Base-by-base conservation (phyloP, 2,113 vertebrate genomes). In the cat (Felis catus) region DNA sequence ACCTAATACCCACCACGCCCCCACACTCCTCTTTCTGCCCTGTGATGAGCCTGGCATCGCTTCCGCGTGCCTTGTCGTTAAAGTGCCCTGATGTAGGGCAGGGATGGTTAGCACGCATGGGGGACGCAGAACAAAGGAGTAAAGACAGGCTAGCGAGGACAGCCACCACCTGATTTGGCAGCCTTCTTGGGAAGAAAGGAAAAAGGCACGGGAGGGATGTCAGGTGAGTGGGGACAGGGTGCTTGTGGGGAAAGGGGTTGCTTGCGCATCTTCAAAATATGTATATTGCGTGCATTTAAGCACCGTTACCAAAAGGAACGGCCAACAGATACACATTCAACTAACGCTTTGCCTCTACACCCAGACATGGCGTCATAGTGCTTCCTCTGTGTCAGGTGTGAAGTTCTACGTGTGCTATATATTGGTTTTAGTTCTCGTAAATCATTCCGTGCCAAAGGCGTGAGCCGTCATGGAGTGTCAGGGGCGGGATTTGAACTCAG, bases 131-230 rank as follows among this genome's bases (percentile, higher is more conserved):
- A 66, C 45, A 15, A 18, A 45, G 51, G 58, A 11, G 12, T 23
- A 48, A 45, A 65, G 51, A 3, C 3, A 11, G 29, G 21, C 33
- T 12, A 14, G 78, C 36, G 48, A 25, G 68, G 27, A 13, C 1
- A 4, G 21, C 29, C 7, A 12, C 7, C 0, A 7, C n/a, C 71
- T 9, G 2, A 3, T 14, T 7, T 3, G 29, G 39, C 33, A 13
- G 7, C 21, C 4, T 23, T 51, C 13, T 3, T 45, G 55, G 73
- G 82, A 61, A 83, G 81, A 36, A 61, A 94, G 41, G 61, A 51
- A 87, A n/a, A n/a, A 5, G 33, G 4, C 61, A 4, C 4, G 3
- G 12, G 84, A 87, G 21, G 39, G n/a, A 48, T 3, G 33, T 51
- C 31, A 14, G 74, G 36, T 16, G 85, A 61, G 31, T 66, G 25